phyloP scores from a whole-genome alignment of 2,888 invertebrate genomes.

The Brenthis hecate region DNA sequence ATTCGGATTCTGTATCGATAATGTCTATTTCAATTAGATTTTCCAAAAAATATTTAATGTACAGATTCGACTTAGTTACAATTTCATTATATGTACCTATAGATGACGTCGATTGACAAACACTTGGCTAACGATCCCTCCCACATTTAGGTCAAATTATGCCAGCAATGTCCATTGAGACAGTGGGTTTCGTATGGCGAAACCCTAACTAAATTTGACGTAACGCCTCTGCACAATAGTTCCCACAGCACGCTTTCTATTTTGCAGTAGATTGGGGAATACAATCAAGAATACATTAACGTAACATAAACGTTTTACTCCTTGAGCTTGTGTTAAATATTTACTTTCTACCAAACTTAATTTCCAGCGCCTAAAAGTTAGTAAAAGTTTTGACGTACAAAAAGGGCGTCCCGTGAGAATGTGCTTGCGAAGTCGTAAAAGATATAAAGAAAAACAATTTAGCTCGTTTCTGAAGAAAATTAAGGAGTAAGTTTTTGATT shows the following conservation, averaged over 20 bases:
- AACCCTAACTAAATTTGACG: conserved; percentile 31
- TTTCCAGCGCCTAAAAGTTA: neutral
- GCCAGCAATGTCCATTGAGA: conserved; percentile 28
- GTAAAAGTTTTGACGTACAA: neutral
- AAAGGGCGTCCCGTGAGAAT: conserved; percentile 34
- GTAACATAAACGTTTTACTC: conserved; percentile 31
- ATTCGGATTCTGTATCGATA: no score
- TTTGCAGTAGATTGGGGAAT: conserved; percentile 49
- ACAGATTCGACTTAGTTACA: no score
- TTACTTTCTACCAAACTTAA: conserved; percentile 11
- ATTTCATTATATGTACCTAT: no score
- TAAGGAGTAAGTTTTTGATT: no score
- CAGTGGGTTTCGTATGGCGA: conserved; percentile 24
- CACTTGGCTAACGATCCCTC: conserved; percentile 11
- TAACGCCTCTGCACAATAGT: conserved; percentile 42
- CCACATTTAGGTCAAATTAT: conserved; percentile 28
- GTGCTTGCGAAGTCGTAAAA: conserved; percentile 21
- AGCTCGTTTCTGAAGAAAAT: neutral
- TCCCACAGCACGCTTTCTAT: conserved; percentile 58
- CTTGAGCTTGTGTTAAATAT: conserved; percentile 4
- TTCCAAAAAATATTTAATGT: no score
- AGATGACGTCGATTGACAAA: conserved; percentile 7
- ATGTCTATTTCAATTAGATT: no score
- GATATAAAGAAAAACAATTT: neutral
- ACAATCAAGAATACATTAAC: conserved; percentile 56